These are phyloP conservation scores for Peromyscus californicus DNA, from an alignment of 2,113 vertebrate genomes.

Conservation along the genomic window DNA sequence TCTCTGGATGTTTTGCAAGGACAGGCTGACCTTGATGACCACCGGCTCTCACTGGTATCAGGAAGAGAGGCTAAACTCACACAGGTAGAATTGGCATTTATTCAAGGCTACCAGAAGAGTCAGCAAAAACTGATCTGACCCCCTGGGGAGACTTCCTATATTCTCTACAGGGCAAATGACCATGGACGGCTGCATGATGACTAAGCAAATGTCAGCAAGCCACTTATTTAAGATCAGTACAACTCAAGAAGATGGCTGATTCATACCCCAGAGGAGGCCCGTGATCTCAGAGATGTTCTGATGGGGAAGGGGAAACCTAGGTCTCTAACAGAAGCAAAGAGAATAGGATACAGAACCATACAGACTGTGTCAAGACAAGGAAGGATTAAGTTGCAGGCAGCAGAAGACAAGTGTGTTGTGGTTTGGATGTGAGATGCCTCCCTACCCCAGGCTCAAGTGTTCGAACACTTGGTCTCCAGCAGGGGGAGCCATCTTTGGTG, in stretches of 20 bases:
- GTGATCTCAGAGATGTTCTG: neutral
- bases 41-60: neutral
- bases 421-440: neutral
- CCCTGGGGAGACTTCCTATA: neutral
- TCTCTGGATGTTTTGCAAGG: neutral
- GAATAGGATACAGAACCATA: neutral
- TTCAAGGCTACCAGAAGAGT: neutral
- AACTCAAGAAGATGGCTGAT: neutral
- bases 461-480: neutral
- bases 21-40: neutral
- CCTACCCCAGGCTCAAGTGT: neutral
- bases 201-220: neutral
- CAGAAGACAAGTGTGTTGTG: too few species aligned
- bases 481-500: too few species aligned
- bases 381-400: accelerated
- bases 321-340: neutral
- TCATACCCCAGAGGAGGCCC: neutral
- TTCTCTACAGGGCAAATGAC: neutral
- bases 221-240: accelerated
- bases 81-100: neutral
- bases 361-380: neutral
- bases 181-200: accelerated
- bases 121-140: neutral
- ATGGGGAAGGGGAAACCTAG: neutral
- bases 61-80: neutral